phyloP scores from a whole-genome alignment of 2,797 vertebrate species.

The Etheostoma perlongum region DNA sequence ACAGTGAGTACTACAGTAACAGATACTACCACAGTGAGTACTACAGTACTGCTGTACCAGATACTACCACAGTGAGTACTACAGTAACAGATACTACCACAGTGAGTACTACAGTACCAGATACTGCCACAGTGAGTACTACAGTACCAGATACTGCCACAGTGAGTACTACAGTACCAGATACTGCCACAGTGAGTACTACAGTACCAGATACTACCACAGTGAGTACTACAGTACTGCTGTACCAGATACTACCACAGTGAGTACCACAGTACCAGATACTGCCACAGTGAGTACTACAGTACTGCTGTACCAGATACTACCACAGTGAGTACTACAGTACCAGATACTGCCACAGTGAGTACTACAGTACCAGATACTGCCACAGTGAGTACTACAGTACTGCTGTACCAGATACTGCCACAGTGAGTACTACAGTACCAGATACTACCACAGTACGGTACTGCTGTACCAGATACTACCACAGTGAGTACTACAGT shows the following conservation, averaged over 20 bases:
- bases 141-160: slow-evolving; percentile 93
- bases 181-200: slow-evolving; percentile 94
- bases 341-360: slow-evolving; percentile 97
- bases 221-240: slow-evolving; percentile 90
- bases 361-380: slow-evolving; percentile 92
- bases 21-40: slow-evolving; percentile 96
- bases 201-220: slow-evolving; percentile 94
- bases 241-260: slow-evolving; percentile 97
- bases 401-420: slow-evolving; percentile 96
- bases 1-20: no score
- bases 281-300: slow-evolving; percentile 91
- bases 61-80: slow-evolving; percentile 94
- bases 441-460: no score
- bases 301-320: slow-evolving; percentile 96
- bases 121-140: slow-evolving; percentile 94
- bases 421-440: slow-evolving; percentile 91
- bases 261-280: slow-evolving; percentile 92
- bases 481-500: slow-evolving; percentile 90
- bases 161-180: slow-evolving; percentile 92
- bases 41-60: slow-evolving; percentile 89
- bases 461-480: slow-evolving; percentile 97
- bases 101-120: slow-evolving; percentile 91
- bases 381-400: slow-evolving; percentile 91
- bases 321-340: slow-evolving; percentile 91
- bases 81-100: slow-evolving; percentile 90